Evolutionary conservation across 2,888 invertebrate genomes (phyloP).

Genomic region (Drosophila testacea): DNA sequence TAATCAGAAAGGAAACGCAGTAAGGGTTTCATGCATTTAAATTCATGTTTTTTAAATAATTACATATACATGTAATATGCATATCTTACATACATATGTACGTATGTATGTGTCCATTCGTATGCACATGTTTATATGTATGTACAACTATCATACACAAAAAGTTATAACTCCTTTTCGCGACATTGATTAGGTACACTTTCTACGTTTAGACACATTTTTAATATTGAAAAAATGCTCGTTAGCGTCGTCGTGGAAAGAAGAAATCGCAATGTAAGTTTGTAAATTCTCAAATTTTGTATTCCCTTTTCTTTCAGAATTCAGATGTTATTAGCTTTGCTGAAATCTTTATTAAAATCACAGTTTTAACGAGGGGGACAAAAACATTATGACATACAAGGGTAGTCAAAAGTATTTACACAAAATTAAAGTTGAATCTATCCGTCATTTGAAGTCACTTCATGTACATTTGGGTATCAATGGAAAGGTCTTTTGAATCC

Average conservation of each 20-base stretch:
- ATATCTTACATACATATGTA: not conserved
- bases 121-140: not conserved
- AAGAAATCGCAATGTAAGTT: not conserved
- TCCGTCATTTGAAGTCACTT: too few species aligned
- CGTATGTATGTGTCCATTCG: not conserved
- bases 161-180: too few species aligned
- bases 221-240: too few species aligned
- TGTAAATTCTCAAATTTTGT: not conserved
- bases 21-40: not conserved
- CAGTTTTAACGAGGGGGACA: conserved; percentile 21
- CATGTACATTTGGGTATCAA: too few species aligned
- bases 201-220: too few species aligned
- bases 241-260: too few species aligned
- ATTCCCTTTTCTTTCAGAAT: conserved; percentile 2
- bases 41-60: not conserved
- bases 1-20: not conserved
- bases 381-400: not conserved
- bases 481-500: too few species aligned
- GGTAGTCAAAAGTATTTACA: too few species aligned
- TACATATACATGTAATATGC: not conserved
- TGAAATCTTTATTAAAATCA: conserved; percentile 34
- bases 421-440: too few species aligned
- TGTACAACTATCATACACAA: not conserved
- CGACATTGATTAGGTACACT: too few species aligned
- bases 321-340: conserved; percentile 15